Conservation (phyloP, 2,797 vertebrate species). For the Cheirogaleus major region DNA sequence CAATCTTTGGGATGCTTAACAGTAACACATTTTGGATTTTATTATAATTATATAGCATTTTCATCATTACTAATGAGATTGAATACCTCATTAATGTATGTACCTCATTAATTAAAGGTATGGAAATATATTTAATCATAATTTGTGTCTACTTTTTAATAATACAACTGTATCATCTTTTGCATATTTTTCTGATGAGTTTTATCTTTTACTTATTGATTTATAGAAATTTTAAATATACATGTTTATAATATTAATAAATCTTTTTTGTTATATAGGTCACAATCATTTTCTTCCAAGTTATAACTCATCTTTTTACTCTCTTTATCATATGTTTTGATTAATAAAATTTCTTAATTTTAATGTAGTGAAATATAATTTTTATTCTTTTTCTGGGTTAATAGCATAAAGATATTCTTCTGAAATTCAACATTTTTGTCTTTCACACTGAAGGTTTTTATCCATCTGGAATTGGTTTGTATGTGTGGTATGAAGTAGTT, state of each 20-base stretch:
- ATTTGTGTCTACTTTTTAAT: background rate
- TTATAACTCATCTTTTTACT: background rate
- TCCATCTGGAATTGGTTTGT: background rate
- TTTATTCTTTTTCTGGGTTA: background rate
- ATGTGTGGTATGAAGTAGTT: background rate
- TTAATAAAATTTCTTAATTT: background rate
- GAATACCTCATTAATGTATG: background rate
- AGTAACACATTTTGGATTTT: background rate
- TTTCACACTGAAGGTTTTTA: background rate
- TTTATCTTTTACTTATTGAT: background rate
- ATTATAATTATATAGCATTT: background rate
- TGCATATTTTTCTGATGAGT: background rate
- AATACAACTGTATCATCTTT: background rate
- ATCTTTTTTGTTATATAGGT: accelerated
- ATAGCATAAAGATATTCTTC: background rate
- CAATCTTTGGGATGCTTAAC: background rate
- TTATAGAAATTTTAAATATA: background rate
- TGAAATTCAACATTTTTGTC: background rate
- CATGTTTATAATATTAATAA: background rate
- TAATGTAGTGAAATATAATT: background rate
- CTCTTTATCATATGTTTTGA: background rate
- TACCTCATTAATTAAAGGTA: no score
- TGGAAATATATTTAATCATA: background rate
- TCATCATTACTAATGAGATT: background rate
- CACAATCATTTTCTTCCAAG: background rate